Percentiles rank a stretch among this genome's conserved stretches.
These are phyloP conservation scores for Ophiodon elongatus DNA, from an alignment of 2,113 vertebrate species.

Conservation along the genomic window DNA sequence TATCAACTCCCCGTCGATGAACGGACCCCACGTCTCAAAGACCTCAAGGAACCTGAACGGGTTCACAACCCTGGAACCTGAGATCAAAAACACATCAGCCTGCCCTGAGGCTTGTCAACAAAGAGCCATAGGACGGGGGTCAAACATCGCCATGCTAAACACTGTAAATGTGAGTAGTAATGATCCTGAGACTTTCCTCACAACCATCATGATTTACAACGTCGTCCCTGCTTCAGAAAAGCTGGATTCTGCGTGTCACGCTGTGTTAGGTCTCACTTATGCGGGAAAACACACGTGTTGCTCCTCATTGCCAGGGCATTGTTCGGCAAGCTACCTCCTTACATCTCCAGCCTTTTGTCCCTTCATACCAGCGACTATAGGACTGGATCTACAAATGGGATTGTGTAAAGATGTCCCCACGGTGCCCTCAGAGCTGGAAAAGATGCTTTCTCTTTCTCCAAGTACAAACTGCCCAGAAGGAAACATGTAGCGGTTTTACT, in stretches of 20 bases:
- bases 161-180: neutral
- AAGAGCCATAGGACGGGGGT: neutral
- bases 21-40: conserved; percentile 85
- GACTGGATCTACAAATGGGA: neutral
- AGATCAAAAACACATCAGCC: conserved; percentile 1
- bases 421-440: neutral
- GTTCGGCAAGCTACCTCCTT: neutral
- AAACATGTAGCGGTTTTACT: no score
- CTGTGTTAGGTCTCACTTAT: neutral
- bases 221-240: neutral
- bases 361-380: neutral
- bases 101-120: neutral
- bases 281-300: neutral
- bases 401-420: neutral
- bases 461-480: no score
- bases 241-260: neutral
- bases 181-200: neutral
- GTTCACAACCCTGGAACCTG: conserved; percentile 83
- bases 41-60: conserved; percentile 84
- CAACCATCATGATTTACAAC: neutral
- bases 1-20: conserved; percentile 81
- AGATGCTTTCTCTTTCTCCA: neutral
- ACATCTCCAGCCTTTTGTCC: neutral
- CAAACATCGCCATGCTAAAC: neutral
- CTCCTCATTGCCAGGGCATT: neutral